Base-by-base conservation (phyloP, 2,888 invertebrate genomes). In the Melanargia galathea region DNA sequence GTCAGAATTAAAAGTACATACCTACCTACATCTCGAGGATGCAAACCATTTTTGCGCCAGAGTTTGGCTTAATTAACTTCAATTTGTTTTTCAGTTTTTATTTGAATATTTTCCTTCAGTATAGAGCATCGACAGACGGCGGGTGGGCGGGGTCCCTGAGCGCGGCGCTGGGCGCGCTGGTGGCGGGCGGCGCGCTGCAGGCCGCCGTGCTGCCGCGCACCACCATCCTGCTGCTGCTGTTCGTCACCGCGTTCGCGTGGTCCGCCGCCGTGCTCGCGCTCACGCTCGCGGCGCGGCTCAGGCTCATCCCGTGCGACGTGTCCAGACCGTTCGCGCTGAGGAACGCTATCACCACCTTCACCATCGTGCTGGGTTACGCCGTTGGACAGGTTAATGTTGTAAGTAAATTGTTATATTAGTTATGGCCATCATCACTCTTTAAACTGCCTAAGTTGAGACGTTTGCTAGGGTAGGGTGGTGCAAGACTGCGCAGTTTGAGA, bases 371-470 rank as follows among this genome's bases (percentile, higher is more conserved):
- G 63, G 94, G 97, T 38, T 97, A 97, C 82, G 95, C 97, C 54
- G 96, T 97, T 68, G 96, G 97, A 56, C 97, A 97, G 92, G 96
- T 97, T 66, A 98, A 98, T 92, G 96, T 97, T 92, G 97, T 97
- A 92, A 94, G 96, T 94, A 62, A 66, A 84, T 85, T 63, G 56
- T 40, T 30, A 26, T 43, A 16, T 30, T 8, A 38, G 35, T 8
- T 35, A 26, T n/a, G n/a, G 26, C 35, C 8, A 35, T 35, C 5
- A 11, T 11, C 35, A 8, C 8, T 10, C 8, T 8, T 5, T 35
- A 35, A 26, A 26, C 26, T 26, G 26, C 6, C n/a, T n/a, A n/a
- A n/a, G n/a, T n/a, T n/a, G n/a, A n/a, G n/a, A n/a, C n/a, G n/a
- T n/a, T n/a, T n/a, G n/a, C n/a, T n/a, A n/a, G n/a, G n/a, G n/a